Conservation (phyloP, 2,888 invertebrate genomes). For the Alloplasta piceator region DNA sequence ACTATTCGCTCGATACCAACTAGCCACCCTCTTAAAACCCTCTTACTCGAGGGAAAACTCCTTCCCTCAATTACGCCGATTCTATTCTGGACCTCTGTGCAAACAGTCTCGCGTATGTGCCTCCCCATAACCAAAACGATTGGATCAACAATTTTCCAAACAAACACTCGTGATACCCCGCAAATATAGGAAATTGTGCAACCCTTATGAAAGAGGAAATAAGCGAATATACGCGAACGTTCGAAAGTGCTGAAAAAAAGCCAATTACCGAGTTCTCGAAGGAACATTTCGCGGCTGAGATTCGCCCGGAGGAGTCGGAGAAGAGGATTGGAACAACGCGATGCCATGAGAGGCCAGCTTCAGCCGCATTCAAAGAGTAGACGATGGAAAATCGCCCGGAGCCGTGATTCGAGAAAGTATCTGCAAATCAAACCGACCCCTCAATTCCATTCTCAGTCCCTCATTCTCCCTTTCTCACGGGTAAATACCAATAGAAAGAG, state of each 20-base stretch:
- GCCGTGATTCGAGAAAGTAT: conserved; percentile 25
- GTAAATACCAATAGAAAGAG: background rate
- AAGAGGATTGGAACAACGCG: conserved; percentile 23
- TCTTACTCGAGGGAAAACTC: conserved; percentile 37
- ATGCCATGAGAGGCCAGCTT: background rate
- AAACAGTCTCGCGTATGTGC: conserved; percentile 66
- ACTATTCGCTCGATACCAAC: conserved; percentile 23
- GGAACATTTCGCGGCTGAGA: background rate
- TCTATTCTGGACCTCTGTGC: conserved; percentile 69
- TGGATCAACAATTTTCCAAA: conserved; percentile 40
- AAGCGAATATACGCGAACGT: background rate
- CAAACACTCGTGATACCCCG: no score
- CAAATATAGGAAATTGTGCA: no score
- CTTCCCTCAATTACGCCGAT: conserved; percentile 71
- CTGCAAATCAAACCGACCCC: conserved; percentile 44
- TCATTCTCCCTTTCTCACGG: background rate
- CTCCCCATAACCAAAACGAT: background rate
- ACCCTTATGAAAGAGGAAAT: background rate
- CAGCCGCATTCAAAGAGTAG: background rate
- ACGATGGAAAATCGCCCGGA: conserved; percentile 24
- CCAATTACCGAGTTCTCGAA: background rate
- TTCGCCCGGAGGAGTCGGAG: conserved; percentile 3
- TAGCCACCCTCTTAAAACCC: conserved; percentile 26
- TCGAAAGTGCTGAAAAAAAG: background rate
- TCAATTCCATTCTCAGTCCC: background rate